Conservation (phyloP, 2,888 invertebrate species). For the Pasiphila rectangulata region DNA sequence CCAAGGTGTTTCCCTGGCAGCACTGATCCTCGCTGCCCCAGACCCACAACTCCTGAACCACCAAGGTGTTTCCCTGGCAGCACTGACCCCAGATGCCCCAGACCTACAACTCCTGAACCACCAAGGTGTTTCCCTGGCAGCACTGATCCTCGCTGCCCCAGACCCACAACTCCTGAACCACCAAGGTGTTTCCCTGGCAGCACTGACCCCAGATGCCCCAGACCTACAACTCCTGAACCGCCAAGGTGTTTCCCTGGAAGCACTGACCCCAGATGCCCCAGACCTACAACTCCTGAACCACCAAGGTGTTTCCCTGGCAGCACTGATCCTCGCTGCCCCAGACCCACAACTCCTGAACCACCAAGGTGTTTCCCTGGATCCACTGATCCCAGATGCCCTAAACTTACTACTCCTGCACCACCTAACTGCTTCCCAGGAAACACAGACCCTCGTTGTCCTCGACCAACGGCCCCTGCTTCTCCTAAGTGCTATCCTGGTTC, state of each 20-base stretch:
- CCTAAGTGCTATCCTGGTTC: slow-evolving; percentile 47
- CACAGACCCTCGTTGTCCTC: slow-evolving; percentile 41
- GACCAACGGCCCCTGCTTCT: slow-evolving; percentile 39
- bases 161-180: slow-evolving; percentile 38
- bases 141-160: slow-evolving; percentile 43
- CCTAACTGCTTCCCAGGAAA: slow-evolving; percentile 47
- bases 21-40: slow-evolving; percentile 44
- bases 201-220: slow-evolving; percentile 42
- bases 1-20: slow-evolving; percentile 39
- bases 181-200: slow-evolving; percentile 39
- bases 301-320: slow-evolving; percentile 32
- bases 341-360: slow-evolving; percentile 35
- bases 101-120: slow-evolving; percentile 39
- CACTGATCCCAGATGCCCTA: slow-evolving; percentile 39
- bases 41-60: slow-evolving; percentile 31
- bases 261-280: slow-evolving; percentile 55
- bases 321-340: slow-evolving; percentile 31
- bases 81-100: slow-evolving; percentile 42
- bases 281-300: slow-evolving; percentile 34
- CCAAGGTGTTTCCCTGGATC: slow-evolving; percentile 38
- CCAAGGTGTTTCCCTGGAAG: slow-evolving; percentile 45
- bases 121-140: slow-evolving; percentile 38
- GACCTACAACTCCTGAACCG: slow-evolving; percentile 36
- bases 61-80: slow-evolving; percentile 57
- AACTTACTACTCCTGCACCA: slow-evolving; percentile 35